Percentiles rank a stretch among this genome's conserved stretches.
phyloP scores from a whole-genome alignment of 1,140 invertebrate genomes.

The Caenorhabditis briggsae region DNA sequence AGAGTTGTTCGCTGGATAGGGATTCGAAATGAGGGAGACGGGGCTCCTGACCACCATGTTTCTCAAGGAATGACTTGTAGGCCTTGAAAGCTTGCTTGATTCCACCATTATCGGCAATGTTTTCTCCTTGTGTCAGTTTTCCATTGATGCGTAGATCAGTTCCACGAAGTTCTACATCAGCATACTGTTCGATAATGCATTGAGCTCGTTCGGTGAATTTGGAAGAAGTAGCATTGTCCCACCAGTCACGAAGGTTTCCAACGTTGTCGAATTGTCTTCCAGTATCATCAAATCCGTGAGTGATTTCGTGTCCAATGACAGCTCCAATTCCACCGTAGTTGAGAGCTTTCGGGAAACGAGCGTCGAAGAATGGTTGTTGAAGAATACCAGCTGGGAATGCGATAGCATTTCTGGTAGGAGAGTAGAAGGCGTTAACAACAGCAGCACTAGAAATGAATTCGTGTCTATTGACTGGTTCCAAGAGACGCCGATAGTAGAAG shows the following conservation, averaged over 20 bases:
- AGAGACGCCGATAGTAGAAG: constrained; percentile 79
- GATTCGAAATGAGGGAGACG: constrained; percentile 76
- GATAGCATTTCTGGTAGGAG: constrained; percentile 82
- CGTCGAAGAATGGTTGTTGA: constrained; percentile 82
- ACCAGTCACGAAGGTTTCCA: constrained; percentile 90
- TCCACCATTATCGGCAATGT: constrained; percentile 80
- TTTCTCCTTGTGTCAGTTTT: constrained; percentile 79
- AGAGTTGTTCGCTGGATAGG: constrained; percentile 77
- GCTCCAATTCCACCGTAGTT: constrained; percentile 80
- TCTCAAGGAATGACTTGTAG: constrained; percentile 76
- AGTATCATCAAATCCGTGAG: constrained; percentile 80
- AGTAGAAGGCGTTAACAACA: constrained; percentile 82
- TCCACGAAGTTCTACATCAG: constrained; percentile 60
- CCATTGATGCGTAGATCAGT: constrained; percentile 78
- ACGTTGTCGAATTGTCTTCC: constrained; percentile 88
- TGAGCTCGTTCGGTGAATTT: constrained; percentile 83
- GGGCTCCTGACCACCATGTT: constrained; percentile 71
- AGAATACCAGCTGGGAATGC: constrained; percentile 83
- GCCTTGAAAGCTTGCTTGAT: constrained; percentile 79
- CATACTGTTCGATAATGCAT: constrained; percentile 92
- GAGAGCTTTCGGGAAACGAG: constrained; percentile 76
- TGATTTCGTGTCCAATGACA: constrained; percentile 81
- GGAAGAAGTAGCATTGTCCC: constrained; percentile 79
- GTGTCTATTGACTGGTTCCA: constrained; percentile 79
- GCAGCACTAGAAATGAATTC: constrained; percentile 81